These are phyloP conservation scores for Eupithecia abbreviata DNA, from an alignment of 2,888 invertebrate species.

Conservation along the genomic window DNA sequence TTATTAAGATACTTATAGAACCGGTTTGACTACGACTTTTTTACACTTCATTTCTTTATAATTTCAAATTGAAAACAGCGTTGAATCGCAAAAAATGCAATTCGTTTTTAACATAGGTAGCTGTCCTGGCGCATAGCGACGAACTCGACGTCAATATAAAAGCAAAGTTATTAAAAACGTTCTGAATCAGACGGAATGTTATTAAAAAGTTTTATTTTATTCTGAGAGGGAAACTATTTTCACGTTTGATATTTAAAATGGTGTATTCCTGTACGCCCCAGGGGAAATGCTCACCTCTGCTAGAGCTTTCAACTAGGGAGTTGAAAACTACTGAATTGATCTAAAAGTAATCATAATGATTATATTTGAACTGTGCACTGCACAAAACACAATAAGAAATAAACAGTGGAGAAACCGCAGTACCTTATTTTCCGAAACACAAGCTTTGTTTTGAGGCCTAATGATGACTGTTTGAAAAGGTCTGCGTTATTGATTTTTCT, in stretches of 20 bases:
- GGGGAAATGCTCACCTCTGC: not conserved
- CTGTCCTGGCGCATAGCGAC: not conserved
- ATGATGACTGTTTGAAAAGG: not conserved
- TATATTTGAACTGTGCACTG: not conserved
- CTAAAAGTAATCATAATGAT: not conserved
- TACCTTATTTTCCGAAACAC: not conserved
- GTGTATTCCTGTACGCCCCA: not conserved
- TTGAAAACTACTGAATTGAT: not conserved
- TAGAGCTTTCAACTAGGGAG: not conserved
- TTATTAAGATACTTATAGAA: not conserved
- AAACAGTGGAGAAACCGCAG: not conserved
- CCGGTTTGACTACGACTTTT: not conserved
- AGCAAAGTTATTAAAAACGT: conserved; percentile 8
- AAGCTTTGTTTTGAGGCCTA: not conserved
- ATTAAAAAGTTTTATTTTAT: conserved; percentile 8
- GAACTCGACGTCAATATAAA: not conserved
- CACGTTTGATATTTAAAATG: conserved; percentile 3
- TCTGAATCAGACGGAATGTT: not conserved
- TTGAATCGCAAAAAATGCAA: not conserved
- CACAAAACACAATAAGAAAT: not conserved
- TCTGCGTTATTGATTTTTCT: not conserved
- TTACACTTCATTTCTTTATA: not conserved
- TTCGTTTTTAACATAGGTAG: not conserved
- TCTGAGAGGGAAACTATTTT: not conserved
- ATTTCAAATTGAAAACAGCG: not conserved